Percentiles rank a stretch among this genome's conserved stretches.
Evolutionary conservation across 2,797 vertebrate species (phyloP).

Genomic region (Periparus ater): DNA sequence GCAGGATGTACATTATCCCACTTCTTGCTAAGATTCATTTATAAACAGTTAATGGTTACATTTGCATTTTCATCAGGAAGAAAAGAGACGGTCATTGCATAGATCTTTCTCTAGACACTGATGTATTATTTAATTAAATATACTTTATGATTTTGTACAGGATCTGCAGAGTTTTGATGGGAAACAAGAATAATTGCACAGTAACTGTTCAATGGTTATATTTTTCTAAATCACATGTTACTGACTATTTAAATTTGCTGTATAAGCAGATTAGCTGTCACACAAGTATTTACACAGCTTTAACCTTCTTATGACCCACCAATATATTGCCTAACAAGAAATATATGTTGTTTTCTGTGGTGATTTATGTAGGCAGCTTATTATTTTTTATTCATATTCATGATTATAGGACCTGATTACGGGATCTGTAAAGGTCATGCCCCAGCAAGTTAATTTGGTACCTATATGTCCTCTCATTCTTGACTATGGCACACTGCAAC

Average conservation of each 20-base stretch:
- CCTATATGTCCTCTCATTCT: not conserved
- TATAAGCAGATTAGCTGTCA: not conserved
- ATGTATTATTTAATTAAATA: conserved; percentile 70
- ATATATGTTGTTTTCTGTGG: not conserved
- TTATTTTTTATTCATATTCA: not conserved
- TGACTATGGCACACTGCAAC: not conserved
- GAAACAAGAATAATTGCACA: conserved; percentile 24
- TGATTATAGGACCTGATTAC: not conserved
- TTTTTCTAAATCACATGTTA: not conserved
- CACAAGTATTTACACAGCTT: not conserved
- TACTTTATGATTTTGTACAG: conserved; percentile 31
- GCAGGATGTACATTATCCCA: not conserved
- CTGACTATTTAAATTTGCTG: not conserved
- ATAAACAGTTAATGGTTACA: conserved; percentile 69
- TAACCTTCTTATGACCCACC: not conserved
- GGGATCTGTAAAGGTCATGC: not conserved
- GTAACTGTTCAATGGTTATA: not conserved
- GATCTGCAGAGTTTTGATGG: conserved; percentile 20
- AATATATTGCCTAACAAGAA: not conserved
- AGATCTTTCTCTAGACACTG: conserved; percentile 42
- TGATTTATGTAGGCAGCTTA: not conserved
- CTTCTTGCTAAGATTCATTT: conserved; percentile 41
- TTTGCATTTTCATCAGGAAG: conserved; percentile 68
- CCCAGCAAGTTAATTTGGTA: not conserved
- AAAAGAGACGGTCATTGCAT: conserved; percentile 5